phyloP scores from a whole-genome alignment of 2,888 invertebrate species.

The Sarcophaga caerulescens region DNA sequence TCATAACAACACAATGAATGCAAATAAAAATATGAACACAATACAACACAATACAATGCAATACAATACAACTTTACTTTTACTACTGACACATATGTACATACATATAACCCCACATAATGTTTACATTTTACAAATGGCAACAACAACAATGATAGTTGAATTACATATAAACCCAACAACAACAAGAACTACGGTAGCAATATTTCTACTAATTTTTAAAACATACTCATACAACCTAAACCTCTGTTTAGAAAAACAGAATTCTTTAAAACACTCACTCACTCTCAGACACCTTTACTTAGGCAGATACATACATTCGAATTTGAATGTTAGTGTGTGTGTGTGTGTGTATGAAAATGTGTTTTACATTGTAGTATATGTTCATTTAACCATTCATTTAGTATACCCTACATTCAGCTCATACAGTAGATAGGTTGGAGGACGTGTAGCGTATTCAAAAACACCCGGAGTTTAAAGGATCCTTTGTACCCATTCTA shows the following conservation, averaged over 20 bases:
- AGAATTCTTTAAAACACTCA: too few species aligned
- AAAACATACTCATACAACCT: not conserved
- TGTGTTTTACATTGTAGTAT: not conserved
- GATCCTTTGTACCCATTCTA: too few species aligned
- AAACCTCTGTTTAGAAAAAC: not conserved
- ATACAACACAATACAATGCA: too few species aligned
- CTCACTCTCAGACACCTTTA: too few species aligned
- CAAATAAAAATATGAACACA: not conserved
- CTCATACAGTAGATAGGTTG: too few species aligned
- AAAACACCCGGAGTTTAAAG: too few species aligned
- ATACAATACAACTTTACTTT: not conserved
- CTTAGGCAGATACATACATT: too few species aligned
- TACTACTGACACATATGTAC: constrained; percentile 10
- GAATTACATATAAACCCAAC: too few species aligned
- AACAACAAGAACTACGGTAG: too few species aligned
- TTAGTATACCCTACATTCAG: too few species aligned
- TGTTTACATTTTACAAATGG: not conserved
- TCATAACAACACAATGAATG: not conserved
- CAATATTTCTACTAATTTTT: not conserved
- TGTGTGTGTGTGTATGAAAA: not conserved
- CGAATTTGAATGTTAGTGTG: not conserved
- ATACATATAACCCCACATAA: not conserved
- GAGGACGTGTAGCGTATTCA: too few species aligned
- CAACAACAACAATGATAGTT: not conserved
- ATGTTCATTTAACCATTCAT: not conserved